These are phyloP conservation scores for Pelagia noctiluca DNA, from an alignment of 30 jellyfish, hydroid and myxozoan species.

Conservation along the genomic window DNA sequence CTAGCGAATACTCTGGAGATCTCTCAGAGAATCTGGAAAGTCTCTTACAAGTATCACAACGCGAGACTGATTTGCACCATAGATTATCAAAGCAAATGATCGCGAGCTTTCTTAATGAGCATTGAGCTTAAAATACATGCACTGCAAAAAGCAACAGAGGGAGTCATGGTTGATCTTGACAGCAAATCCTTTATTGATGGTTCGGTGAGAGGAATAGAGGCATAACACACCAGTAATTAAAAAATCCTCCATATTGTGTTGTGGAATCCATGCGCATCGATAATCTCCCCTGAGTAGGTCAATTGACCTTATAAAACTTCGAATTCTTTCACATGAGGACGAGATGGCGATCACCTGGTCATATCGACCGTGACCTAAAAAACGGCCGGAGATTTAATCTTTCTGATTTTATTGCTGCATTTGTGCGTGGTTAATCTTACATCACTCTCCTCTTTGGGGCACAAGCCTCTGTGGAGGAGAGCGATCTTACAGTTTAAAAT, in stretches of 20 bases:
- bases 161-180: conserved; percentile 46
- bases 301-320: conserved; percentile 73
- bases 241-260: conserved; percentile 55
- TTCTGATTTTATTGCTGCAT: conserved; percentile 47
- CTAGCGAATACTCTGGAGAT: too few species aligned
- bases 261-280: conserved; percentile 55
- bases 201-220: conserved; percentile 70
- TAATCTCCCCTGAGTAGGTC: conserved; percentile 76
- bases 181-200: conserved; percentile 69
- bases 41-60: too few species aligned
- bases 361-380: conserved; percentile 67
- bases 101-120: too few species aligned
- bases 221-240: conserved; percentile 63
- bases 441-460: too few species aligned
- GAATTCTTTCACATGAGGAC: conserved; percentile 66
- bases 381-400: conserved; percentile 60
- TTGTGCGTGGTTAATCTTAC: conserved; percentile 64
- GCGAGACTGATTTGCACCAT: too few species aligned
- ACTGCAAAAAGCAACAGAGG: too few species aligned
- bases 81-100: too few species aligned
- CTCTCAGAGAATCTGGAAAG: too few species aligned
- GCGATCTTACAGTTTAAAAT: too few species aligned
- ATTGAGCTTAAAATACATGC: too few species aligned
- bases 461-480: too few species aligned
- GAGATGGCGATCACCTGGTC: conserved; percentile 54